phyloP scores from a whole-genome alignment of 2,888 invertebrate species.

The Dascillus cervinus region DNA sequence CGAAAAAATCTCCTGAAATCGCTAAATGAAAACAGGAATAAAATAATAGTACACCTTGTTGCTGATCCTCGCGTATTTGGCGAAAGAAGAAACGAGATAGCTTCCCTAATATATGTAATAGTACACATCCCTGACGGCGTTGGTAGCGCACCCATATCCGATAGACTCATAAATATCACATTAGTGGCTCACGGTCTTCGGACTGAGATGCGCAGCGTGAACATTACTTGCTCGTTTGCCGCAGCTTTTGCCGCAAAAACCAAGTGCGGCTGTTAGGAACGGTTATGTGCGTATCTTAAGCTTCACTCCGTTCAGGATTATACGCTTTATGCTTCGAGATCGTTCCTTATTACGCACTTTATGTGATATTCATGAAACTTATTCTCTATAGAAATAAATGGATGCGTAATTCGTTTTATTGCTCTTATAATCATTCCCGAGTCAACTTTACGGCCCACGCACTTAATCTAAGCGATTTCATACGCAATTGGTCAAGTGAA shows the following conservation, averaged over 20 bases:
- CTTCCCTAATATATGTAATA: conserved; percentile 30
- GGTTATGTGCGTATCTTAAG: conserved; percentile 24
- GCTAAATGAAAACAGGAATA: no score
- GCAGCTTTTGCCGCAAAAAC: conserved; percentile 35
- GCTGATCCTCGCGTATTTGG: conserved; percentile 1
- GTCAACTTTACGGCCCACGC: no score
- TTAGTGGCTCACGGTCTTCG: conserved; percentile 36
- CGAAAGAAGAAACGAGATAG: conserved; percentile 13
- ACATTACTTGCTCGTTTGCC: conserved; percentile 41
- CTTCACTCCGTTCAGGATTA: conserved; percentile 15
- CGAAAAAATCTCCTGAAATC: no score
- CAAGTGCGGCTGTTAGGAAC: conserved; percentile 27
- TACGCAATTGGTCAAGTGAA: not conserved
- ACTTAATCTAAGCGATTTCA: no score
- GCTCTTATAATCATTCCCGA: no score
- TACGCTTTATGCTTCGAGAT: conserved; percentile 10
- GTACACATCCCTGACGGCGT: conserved; percentile 27
- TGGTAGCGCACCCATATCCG: conserved; percentile 30
- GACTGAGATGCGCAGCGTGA: conserved; percentile 34
- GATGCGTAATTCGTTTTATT: no score
- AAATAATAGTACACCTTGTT: not conserved
- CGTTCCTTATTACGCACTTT: conserved; percentile 11
- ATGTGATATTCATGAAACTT: not conserved
- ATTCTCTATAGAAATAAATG: not conserved
- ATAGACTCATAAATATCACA: conserved; percentile 40